Conservation (phyloP, 2,113 vertebrate species). For the Alligator sinensis region DNA sequence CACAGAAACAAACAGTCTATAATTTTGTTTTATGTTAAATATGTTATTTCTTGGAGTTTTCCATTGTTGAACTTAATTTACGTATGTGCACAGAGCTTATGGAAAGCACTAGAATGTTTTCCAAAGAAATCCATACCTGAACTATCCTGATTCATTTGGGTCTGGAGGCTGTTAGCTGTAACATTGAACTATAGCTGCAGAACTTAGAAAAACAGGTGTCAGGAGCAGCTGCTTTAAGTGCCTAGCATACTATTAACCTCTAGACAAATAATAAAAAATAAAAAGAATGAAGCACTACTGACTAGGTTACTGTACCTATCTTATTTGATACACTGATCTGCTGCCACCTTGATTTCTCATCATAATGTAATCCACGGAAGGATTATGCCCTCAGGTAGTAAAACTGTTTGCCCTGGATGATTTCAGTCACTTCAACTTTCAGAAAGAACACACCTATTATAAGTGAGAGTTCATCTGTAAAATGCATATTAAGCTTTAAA, state of each 20-base stretch:
- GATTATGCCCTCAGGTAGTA: not conserved
- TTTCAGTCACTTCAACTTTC: constrained; percentile 43
- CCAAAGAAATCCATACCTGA: fast-evolving
- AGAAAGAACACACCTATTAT: constrained; percentile 37
- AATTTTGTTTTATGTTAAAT: not conserved
- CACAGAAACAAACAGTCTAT: not conserved
- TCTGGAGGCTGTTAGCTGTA: not conserved
- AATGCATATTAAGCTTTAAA: constrained; percentile 54
- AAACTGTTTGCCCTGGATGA: constrained; percentile 16
- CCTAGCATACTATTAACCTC: not conserved
- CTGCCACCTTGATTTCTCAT: constrained; percentile 2
- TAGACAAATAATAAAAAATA: not conserved
- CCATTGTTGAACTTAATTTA: not conserved
- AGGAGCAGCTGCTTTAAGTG: not conserved
- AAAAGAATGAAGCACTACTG: not conserved
- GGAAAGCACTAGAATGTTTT: not conserved
- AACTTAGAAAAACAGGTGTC: not conserved
- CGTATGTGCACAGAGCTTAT: fast-evolving
- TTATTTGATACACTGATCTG: not conserved
- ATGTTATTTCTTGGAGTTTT: not conserved
- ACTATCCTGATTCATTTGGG: not conserved
- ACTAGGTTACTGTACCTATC: not conserved
- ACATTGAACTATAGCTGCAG: not conserved
- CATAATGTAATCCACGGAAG: not conserved
- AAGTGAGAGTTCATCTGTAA: constrained; percentile 57